Evolutionary conservation across 2,797 vertebrate species (phyloP).

Genomic region (Anguilla obscura): DNA sequence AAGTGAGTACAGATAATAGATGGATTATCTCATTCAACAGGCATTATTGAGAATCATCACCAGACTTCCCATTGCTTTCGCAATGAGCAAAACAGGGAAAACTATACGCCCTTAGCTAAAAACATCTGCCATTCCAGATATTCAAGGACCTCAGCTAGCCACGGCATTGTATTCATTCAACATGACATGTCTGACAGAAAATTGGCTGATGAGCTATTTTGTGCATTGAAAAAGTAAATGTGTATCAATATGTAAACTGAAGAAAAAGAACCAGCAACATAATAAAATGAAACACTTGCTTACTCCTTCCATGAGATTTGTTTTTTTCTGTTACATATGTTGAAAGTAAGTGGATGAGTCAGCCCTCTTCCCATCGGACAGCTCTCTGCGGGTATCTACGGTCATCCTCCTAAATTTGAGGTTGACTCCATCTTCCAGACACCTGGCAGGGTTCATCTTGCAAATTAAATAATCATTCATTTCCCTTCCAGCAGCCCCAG

Average conservation of each 20-base stretch:
- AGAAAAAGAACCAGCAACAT: background rate
- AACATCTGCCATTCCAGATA: background rate
- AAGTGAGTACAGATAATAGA: no score
- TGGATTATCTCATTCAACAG: background rate
- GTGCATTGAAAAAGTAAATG: background rate
- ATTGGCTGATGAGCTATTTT: background rate
- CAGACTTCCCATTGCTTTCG: background rate
- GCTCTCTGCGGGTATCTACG: constrained; percentile 46
- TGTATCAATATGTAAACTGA: background rate
- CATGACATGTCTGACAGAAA: background rate
- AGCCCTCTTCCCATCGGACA: background rate
- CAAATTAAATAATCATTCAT: constrained; percentile 66
- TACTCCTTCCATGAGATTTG: background rate
- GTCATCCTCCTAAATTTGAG: constrained; percentile 54
- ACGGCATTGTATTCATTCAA: background rate
- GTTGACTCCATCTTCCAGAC: constrained; percentile 49
- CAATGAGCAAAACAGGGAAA: background rate
- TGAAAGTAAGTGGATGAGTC: background rate
- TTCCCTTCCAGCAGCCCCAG: constrained; percentile 55
- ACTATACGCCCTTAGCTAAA: background rate
- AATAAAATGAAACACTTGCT: background rate
- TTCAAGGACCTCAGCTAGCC: background rate
- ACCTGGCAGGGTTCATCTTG: constrained; percentile 59
- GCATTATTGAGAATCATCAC: background rate
- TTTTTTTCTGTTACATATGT: background rate